Evolutionary conservation across 2,888 invertebrate genomes (phyloP), one percentile per base, ranked within the genome.

Genomic region (Conus canariensis): DNA sequence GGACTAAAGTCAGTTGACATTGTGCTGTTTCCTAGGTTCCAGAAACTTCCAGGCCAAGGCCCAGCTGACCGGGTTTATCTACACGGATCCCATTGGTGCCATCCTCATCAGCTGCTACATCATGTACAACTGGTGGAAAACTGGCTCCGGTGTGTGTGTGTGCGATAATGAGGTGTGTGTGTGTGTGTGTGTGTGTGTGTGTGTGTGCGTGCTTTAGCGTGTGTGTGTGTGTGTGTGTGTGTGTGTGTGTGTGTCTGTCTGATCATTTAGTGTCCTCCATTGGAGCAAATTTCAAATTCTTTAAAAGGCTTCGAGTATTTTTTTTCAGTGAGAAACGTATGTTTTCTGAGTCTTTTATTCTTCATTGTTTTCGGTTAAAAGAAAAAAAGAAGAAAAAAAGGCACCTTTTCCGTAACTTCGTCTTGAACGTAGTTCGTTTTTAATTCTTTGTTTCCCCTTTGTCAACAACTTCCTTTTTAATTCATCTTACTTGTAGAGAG

Each of bases 61-160:
- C 0, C 70, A 87, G 0, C 77, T 90, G 22, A 82, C 90, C 8
- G 93, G 90, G 8, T 92, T 96, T 94, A 94, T 95, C 77, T 96
- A 96, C 92, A 92, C 96, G 22, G 97, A 97, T 92, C 97, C 97
- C 0, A 92, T 96, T n/a, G 97, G 97, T 25, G 97, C 97, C 87
- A 96, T 97, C 5, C 45, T 96, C 9, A 97, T 97, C 89, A 96
- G 96, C 89, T 70, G 96, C 56, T 97, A 97, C 94, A 97, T 97
- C 92, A 94, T 96, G 25, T 93, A 94, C 92, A 96, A 96, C 91
- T 97, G 96, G 96, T 96, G 95, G 94, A 93, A 93, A 59, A 96
- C 96, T 7, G 97, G 97, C 19, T 94, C 94, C 90, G 96, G 96
- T 96, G 90, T 92, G 94, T 91, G 77, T 1, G 2, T n/a, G 22